phyloP scores from a whole-genome alignment of 1,140 invertebrate species.

The Pectinophora gossypiella region DNA sequence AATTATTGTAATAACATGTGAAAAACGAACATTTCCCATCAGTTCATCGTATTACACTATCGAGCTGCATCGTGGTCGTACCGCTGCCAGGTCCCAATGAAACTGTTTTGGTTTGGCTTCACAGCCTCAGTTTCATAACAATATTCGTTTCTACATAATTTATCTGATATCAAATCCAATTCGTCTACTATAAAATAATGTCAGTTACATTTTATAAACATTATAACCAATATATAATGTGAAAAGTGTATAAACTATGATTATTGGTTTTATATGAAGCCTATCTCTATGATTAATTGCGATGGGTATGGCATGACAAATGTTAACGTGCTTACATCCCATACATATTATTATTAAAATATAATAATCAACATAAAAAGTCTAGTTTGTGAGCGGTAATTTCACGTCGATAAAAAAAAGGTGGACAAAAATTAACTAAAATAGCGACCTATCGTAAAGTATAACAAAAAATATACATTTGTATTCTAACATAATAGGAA shows the following conservation, averaged over 20 bases:
- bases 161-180: conserved; percentile 20
- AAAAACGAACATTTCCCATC: too few species aligned
- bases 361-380: conserved; percentile 10
- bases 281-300: conserved; percentile 4
- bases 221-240: conserved; percentile 9
- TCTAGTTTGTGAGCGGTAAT: conserved; percentile 32
- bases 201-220: conserved; percentile 19
- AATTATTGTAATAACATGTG: too few species aligned
- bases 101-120: conserved; percentile 57
- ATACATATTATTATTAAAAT: not conserved
- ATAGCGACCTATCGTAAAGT: conserved; percentile 27
- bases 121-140: conserved; percentile 48
- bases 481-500: conserved; percentile 37
- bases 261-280: not conserved
- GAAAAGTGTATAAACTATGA: not conserved
- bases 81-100: conserved; percentile 26
- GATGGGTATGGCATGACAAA: conserved; percentile 12
- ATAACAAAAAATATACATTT: conserved; percentile 56
- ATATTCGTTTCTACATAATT: conserved; percentile 45
- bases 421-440: conserved; percentile 22
- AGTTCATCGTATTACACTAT: too few species aligned
- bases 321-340: conserved; percentile 1
- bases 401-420: conserved; percentile 18
- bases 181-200: conserved; percentile 8
- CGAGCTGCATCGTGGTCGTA: not conserved